These are phyloP conservation scores for Euura lappo DNA, from an alignment of 1,140 invertebrate genomes.

Conservation along the genomic window DNA sequence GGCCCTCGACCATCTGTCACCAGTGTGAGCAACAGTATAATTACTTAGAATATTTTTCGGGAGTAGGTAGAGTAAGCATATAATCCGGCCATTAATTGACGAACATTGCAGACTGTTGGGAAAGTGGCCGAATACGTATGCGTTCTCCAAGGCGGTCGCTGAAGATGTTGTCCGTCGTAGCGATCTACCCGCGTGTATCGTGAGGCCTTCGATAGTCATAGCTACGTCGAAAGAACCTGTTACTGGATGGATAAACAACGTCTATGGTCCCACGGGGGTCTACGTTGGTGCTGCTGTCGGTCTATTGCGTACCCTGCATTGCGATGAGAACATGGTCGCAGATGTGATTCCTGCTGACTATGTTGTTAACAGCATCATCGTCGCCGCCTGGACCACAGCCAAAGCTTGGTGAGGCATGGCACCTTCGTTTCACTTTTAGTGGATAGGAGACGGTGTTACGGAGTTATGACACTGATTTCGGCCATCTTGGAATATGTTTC, in stretches of 20 bases:
- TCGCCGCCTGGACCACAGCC: conserved; percentile 70
- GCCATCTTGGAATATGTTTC: background rate
- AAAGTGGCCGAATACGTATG: conserved; percentile 84
- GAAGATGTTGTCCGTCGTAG: conserved; percentile 76
- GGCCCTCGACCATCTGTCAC: conserved; percentile 46
- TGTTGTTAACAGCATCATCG: conserved; percentile 83
- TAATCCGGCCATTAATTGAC: conserved; percentile 17
- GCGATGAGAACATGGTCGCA: conserved; percentile 67
- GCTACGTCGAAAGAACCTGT: conserved; percentile 77
- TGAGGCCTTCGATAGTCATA: conserved; percentile 78
- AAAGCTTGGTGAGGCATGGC: conserved; percentile 47
- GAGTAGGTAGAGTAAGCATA: no score
- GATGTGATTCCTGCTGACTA: conserved; percentile 90
- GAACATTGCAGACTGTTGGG: conserved; percentile 65
- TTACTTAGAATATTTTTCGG: no score
- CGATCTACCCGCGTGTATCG: conserved; percentile 75
- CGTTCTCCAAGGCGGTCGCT: conserved; percentile 82
- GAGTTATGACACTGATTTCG: background rate
- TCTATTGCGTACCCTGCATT: conserved; percentile 73
- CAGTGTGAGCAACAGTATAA: conserved; percentile 46
- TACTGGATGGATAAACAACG: conserved; percentile 85
- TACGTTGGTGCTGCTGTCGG: conserved; percentile 74
- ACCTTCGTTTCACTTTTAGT: background rate
- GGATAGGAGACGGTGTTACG: no score
- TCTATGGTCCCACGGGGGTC: conserved; percentile 79